Conservation (phyloP, 2,113 vertebrate species). For the Thamnaconus septentrionalis region DNA sequence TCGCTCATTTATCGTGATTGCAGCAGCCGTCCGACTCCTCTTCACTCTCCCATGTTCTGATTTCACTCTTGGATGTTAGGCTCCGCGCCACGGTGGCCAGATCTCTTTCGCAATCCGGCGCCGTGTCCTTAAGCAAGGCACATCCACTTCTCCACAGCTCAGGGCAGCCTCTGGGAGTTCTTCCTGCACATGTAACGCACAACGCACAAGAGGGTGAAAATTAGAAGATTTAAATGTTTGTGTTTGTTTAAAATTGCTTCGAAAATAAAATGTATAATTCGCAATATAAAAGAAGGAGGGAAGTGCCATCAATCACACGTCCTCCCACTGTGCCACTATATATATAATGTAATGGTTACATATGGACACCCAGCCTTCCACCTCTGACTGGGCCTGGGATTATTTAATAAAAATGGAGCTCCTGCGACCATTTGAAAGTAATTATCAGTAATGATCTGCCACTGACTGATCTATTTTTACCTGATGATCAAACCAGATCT, state of each 20-base stretch:
- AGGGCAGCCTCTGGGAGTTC: too few relatives aligned
- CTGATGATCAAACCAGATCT: conserved; percentile 72
- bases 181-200: too few relatives aligned
- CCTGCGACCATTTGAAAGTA: conserved; percentile 64
- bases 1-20: conserved; percentile 55
- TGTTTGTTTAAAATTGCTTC: too few relatives aligned
- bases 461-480: conserved; percentile 78
- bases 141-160: neutral
- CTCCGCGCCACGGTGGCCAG: too few relatives aligned
- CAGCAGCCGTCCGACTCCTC: conserved; percentile 24
- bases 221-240: too few relatives aligned
- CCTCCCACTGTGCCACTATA: conserved; percentile 1
- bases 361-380: conserved; percentile 38
- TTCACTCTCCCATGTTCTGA: conserved; percentile 30
- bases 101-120: neutral
- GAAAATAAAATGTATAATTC: neutral
- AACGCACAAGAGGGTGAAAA: too few relatives aligned
- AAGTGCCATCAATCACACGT: conserved; percentile 41
- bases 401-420: conserved; percentile 60
- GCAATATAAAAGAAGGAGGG: conserved; percentile 10
- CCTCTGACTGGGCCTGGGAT: conserved; percentile 36
- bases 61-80: conserved; percentile 28
- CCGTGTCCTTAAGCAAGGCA: conserved; percentile 65
- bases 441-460: conserved; percentile 76
- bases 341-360: conserved; percentile 49